These are phyloP conservation scores for Monochamus alternatus DNA, from an alignment of 2,888 invertebrate species.

Conservation along the genomic window DNA sequence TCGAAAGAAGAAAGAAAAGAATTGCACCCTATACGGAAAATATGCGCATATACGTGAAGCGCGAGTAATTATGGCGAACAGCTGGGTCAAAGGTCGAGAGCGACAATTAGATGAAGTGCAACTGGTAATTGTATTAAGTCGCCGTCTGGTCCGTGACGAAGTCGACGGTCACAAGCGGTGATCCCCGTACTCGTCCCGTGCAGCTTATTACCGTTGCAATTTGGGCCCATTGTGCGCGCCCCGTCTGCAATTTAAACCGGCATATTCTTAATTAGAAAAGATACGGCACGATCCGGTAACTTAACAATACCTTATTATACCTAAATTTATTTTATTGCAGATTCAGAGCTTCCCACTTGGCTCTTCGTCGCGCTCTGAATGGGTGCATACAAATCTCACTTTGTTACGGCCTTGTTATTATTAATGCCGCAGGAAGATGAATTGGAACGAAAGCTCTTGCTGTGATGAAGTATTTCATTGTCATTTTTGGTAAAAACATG, in stretches of 20 bases:
- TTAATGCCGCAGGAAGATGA: too few relatives aligned
- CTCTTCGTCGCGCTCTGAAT: neutral
- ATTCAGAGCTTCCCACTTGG: constrained; percentile 10
- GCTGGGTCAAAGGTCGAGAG: constrained; percentile 64
- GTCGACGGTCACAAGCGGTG: constrained; percentile 54
- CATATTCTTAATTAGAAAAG: constrained; percentile 52
- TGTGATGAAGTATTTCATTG: too few relatives aligned
- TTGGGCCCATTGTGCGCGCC: constrained; percentile 61
- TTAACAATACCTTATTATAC: constrained; percentile 29
- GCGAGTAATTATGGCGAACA: constrained; percentile 41
- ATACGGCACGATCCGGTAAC: constrained; percentile 38
- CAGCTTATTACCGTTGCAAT: constrained; percentile 64
- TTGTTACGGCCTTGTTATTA: too few relatives aligned
- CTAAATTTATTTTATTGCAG: constrained; percentile 24
- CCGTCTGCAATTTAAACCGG: constrained; percentile 54
- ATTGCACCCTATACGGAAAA: neutral
- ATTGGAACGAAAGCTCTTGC: too few relatives aligned
- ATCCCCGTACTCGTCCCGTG: constrained; percentile 52
- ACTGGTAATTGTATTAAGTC: constrained; percentile 68
- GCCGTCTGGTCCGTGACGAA: constrained; percentile 66
- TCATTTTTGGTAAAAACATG: too few relatives aligned
- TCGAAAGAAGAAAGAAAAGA: too few relatives aligned
- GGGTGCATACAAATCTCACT: too few relatives aligned
- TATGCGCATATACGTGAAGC: neutral
- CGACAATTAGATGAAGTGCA: constrained; percentile 68